phyloP scores from a whole-genome alignment of 35 echinoderm and acorn worm species.

The Lytechinus pictus region DNA sequence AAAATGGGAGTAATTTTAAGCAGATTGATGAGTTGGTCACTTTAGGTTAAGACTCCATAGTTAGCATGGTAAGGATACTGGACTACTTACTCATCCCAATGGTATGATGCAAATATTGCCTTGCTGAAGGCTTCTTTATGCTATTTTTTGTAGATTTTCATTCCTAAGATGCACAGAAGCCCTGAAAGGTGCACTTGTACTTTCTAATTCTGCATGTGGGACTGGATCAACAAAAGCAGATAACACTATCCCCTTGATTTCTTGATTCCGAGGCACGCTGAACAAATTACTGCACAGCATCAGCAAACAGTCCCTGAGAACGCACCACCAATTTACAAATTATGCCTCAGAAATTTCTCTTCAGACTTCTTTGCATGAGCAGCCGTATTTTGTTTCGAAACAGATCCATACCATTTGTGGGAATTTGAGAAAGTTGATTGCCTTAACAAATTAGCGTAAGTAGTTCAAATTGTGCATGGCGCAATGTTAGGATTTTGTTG shows the following conservation, averaged over 20 bases:
- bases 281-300: neutral
- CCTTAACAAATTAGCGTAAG: constrained; percentile 18
- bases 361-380: neutral
- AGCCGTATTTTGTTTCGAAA: neutral
- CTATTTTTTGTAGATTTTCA: neutral
- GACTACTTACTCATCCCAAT: too few relatives aligned
- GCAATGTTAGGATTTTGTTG: neutral
- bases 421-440: constrained; percentile 4
- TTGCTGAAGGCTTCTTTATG: neutral
- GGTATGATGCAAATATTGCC: too few relatives aligned
- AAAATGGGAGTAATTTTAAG: too few relatives aligned
- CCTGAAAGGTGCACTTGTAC: neutral
- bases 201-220: neutral
- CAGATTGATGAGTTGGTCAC: too few relatives aligned
- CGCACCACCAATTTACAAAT: neutral
- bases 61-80: too few relatives aligned
- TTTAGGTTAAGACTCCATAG: too few relatives aligned
- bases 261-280: neutral
- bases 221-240: neutral
- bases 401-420: neutral
- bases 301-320: neutral
- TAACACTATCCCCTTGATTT: neutral
- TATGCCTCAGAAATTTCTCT: neutral
- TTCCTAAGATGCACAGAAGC: neutral
- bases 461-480: neutral